Base-by-base conservation (phyloP, 2,888 invertebrate genomes). In the Microctonus hyperodae region DNA sequence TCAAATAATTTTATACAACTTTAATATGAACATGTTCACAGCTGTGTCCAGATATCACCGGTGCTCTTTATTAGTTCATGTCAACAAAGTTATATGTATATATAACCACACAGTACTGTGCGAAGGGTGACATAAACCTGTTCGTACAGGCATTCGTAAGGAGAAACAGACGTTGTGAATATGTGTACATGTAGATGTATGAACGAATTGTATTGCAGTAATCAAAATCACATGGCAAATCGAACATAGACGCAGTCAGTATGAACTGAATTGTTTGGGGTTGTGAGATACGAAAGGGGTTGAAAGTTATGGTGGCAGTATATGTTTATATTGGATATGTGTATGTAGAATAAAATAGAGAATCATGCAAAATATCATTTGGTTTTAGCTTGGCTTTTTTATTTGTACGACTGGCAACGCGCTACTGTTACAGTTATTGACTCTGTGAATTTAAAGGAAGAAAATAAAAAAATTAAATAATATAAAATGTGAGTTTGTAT, bases 331-430 rank as follows among this genome's bases (percentile, higher is more conserved):
- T 5, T 28, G 7, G 28, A 7, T 3, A 28, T 28, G 28, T 28
- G 7, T 28, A 7, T 28, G 7, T 5, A 28, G 28, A 28, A 5
- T 5, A 28, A 28, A 28, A 28, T 5, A 28, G 7, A 28, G 28
- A 48, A 53, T 10, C 2, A 40, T 10, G 64, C 48, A 22, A 60
- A 57, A 69, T 68, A 71, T 71, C 70, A 68, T 69, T 72, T 70
- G 71, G 70, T 69, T 70, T 72, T 71, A 70, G 72, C 72, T 72
- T 72, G 72, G 72, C 72, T 72, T 72, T 72, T 58, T 72, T 71
- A 72, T 72, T 72, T 68, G 67, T 58, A 58, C 63, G 56, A 28
- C 3, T 28, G 28, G 65, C 62, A 69, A 72, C 65, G 60, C n/a
- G n/a, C n/a, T n/a, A n/a, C 65, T 50, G 58, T 58, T 13, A 50